Conservation (phyloP, 2,113 vertebrate genomes). For the Platanista minor region DNA sequence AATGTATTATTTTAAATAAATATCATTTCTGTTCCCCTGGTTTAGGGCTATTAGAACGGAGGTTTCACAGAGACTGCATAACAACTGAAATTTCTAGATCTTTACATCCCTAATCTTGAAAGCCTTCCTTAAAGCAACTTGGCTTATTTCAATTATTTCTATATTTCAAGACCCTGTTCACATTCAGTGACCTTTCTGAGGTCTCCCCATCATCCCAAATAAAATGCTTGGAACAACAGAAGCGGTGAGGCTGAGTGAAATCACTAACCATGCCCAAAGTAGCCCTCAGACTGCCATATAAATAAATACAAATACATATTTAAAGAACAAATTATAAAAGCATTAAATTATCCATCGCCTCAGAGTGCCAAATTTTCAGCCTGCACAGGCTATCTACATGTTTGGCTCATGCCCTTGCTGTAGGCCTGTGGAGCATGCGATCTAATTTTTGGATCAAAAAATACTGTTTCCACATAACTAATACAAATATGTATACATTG, state of each 20-base stretch:
- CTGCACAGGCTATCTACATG: background rate
- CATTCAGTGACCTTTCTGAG: background rate
- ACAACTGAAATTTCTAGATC: background rate
- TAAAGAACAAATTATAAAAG: background rate
- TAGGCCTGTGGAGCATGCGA: background rate
- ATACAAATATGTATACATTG: background rate
- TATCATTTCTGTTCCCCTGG: background rate
- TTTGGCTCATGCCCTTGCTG: background rate
- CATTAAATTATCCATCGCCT: background rate
- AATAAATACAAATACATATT: background rate
- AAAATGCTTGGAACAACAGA: background rate
- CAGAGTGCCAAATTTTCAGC: background rate
- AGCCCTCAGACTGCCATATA: background rate
- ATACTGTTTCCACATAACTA: background rate
- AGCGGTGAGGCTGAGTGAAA: background rate
- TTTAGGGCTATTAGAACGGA: background rate
- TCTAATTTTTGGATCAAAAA: background rate
- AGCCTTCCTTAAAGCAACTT: background rate
- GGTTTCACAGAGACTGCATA: background rate
- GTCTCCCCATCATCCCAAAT: background rate
- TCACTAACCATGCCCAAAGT: background rate
- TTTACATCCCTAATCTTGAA: background rate
- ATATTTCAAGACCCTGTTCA: background rate
- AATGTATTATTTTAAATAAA: background rate
- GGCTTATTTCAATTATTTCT: background rate